These are phyloP conservation scores for Coryphaenoides rupestris DNA, from an alignment of 2,113 vertebrate species.

Conservation along the genomic window DNA sequence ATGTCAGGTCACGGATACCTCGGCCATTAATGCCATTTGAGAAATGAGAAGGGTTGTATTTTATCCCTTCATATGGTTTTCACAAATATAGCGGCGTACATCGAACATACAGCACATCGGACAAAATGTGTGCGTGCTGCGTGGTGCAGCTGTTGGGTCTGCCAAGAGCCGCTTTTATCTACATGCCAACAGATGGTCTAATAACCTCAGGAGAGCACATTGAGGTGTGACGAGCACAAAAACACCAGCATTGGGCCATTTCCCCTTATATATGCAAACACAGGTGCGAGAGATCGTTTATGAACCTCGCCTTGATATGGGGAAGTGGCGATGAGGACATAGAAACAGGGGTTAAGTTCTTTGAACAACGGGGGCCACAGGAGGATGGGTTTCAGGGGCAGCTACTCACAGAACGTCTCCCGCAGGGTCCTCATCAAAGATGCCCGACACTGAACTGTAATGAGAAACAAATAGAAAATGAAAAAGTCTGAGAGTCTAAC, in stretches of 20 bases:
- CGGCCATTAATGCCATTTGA: too few relatives aligned
- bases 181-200: not conserved
- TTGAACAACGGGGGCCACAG: not conserved
- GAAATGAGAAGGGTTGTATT: too few relatives aligned
- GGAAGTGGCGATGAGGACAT: not conserved
- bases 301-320: not conserved
- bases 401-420: slow-evolving; percentile 47
- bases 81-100: not conserved
- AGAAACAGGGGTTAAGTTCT: slow-evolving; percentile 1
- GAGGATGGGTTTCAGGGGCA: slow-evolving; percentile 1
- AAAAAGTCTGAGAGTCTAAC: not conserved
- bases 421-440: slow-evolving; percentile 55
- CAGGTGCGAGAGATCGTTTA: not conserved
- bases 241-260: not conserved
- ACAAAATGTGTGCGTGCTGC: not conserved
- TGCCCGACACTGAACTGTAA: slow-evolving; percentile 60
- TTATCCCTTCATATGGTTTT: too few relatives aligned
- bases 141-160: not conserved
- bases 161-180: not conserved
- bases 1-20: too few relatives aligned
- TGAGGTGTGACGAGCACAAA: not conserved
- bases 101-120: not conserved
- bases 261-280: not conserved
- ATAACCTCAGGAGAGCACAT: not conserved
- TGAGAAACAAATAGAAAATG: slow-evolving; percentile 6